Evolutionary conservation across 2,113 vertebrate species (phyloP).

Genomic region (Accipiter cooperii): DNA sequence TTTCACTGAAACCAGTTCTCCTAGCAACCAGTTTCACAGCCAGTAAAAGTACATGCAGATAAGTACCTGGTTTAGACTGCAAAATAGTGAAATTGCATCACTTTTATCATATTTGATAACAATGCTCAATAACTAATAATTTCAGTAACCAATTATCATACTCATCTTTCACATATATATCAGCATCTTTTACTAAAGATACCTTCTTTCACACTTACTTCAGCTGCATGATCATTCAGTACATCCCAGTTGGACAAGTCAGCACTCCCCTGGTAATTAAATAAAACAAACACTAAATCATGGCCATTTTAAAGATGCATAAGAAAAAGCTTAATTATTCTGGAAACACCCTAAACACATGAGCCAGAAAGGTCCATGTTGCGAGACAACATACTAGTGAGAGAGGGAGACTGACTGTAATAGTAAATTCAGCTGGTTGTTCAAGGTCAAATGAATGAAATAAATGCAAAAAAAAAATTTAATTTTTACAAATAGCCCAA

Average conservation of each 20-base stretch:
- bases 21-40: background rate
- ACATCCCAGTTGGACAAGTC: background rate
- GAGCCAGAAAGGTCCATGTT: background rate
- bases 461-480: background rate
- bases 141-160: background rate
- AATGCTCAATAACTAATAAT: background rate
- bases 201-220: constrained; percentile 1
- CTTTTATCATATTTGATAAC: background rate
- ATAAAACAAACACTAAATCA: background rate
- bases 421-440: background rate
- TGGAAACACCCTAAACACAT: background rate
- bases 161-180: background rate
- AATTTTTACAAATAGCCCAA: background rate
- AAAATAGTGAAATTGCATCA: background rate
- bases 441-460: background rate
- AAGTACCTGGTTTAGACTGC: background rate
- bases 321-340: background rate
- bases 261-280: background rate
- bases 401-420: background rate
- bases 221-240: background rate
- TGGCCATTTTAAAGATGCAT: background rate
- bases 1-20: background rate
- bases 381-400: background rate
- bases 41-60: fast-evolving
- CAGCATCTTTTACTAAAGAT: background rate